Conservation (phyloP, 1,140 invertebrate species). For the Callitettix versicolor region DNA sequence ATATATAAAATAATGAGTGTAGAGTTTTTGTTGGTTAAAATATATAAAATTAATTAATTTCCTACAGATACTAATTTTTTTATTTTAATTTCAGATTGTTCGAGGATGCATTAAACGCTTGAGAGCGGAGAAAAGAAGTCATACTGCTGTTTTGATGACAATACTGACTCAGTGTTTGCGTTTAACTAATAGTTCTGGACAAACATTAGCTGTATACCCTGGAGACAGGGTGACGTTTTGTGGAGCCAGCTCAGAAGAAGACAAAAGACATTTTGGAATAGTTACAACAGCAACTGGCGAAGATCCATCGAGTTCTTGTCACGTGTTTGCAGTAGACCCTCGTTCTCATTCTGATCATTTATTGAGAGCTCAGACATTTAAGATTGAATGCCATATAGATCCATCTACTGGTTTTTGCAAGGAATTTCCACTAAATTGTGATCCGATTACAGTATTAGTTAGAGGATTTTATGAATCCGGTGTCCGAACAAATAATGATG, state of each 20-base stretch:
- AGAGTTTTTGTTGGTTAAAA: too few species aligned
- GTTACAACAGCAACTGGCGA: conserved; percentile 60
- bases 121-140: conserved; percentile 77
- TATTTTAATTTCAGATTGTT: conserved; percentile 49
- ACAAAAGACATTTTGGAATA: conserved; percentile 84
- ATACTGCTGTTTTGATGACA: conserved; percentile 76
- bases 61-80: too few species aligned
- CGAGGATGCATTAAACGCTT: conserved; percentile 78
- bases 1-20: too few species aligned
- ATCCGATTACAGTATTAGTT: conserved; percentile 66
- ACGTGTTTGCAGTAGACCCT: conserved; percentile 88
- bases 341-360: conserved; percentile 73
- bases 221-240: conserved; percentile 79
- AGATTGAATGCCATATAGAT: conserved; percentile 63
- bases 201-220: conserved; percentile 65
- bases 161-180: conserved; percentile 68
- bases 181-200: conserved; percentile 51
- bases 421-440: conserved; percentile 82
- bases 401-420: conserved; percentile 57
- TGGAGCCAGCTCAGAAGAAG: conserved; percentile 79
- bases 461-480: conserved; percentile 40
- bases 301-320: conserved; percentile 74
- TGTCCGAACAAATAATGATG: conserved; percentile 28
- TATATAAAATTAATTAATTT: too few species aligned
- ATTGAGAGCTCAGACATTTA: conserved; percentile 62